Conservation (phyloP, 2,797 vertebrate genomes). For the Mormyrops boulengeri region DNA sequence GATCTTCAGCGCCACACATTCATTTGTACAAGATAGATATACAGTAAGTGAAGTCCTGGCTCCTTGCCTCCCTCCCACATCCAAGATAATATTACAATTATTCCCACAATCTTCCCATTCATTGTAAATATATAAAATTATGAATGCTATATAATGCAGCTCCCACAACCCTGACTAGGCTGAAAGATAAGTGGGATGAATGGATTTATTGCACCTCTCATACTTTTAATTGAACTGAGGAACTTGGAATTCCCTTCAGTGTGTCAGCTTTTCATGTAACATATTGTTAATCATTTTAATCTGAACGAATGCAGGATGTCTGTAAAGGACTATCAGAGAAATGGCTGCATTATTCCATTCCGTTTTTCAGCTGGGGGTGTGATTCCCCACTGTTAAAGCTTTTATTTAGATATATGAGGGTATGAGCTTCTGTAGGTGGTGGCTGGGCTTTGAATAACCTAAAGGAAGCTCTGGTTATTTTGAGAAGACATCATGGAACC, state of each 20-base stretch:
- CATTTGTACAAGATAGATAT: not conserved
- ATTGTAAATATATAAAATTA: not conserved
- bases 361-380: not conserved
- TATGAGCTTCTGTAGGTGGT: not conserved
- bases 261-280: not conserved
- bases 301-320: not conserved
- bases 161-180: not conserved
- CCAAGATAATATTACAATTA: not conserved
- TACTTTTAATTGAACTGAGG: conserved; percentile 4
- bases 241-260: not conserved
- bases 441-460: not conserved
- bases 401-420: not conserved
- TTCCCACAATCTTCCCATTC: not conserved
- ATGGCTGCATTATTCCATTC: not conserved
- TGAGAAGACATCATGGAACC: not conserved
- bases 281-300: not conserved
- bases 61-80: not conserved
- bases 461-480: not conserved
- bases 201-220: not conserved
- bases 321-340: not conserved
- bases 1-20: not conserved
- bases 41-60: not conserved
- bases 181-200: not conserved
- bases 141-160: not conserved
- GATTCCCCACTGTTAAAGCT: not conserved